These are phyloP conservation scores for Melitaea athalia DNA, from an alignment of 2,888 invertebrate genomes.

Conservation along the genomic window DNA sequence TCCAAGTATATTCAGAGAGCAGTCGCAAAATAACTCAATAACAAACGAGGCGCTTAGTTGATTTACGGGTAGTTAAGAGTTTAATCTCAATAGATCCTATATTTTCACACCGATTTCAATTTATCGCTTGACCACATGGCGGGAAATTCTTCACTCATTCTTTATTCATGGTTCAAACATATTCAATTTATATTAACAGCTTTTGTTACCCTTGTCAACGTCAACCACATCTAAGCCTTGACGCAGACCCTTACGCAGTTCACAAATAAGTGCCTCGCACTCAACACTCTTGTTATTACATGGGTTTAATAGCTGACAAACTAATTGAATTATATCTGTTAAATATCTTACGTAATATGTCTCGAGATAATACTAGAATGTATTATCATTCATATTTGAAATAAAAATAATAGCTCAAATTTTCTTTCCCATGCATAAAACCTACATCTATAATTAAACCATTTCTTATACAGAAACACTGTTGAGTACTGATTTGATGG, in stretches of 20 bases:
- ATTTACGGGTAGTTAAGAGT: background rate
- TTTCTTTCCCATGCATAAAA: no score
- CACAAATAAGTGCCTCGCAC: conserved; percentile 22
- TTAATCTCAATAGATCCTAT: background rate
- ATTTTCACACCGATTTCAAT: conserved; percentile 6
- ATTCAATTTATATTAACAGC: conserved; percentile 44
- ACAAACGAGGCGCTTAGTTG: background rate
- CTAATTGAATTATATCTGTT: background rate
- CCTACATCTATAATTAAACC: no score
- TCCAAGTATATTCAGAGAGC: background rate
- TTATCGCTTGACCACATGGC: conserved; percentile 18
- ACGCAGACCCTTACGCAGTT: conserved; percentile 20
- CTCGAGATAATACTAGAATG: no score
- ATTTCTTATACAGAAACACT: no score
- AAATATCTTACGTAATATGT: no score
- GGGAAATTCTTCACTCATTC: conserved; percentile 35
- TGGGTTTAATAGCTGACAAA: conserved; percentile 10
- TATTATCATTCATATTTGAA: no score
- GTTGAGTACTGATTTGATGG: no score
- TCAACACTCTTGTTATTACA: conserved; percentile 16
- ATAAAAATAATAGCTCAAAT: background rate
- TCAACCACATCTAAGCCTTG: conserved; percentile 39
- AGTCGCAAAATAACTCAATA: background rate
- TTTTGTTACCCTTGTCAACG: conserved; percentile 43
- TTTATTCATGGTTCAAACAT: conserved; percentile 38